phyloP scores from a whole-genome alignment of 2,888 invertebrate species.

The Neoitamus cyanurus region DNA sequence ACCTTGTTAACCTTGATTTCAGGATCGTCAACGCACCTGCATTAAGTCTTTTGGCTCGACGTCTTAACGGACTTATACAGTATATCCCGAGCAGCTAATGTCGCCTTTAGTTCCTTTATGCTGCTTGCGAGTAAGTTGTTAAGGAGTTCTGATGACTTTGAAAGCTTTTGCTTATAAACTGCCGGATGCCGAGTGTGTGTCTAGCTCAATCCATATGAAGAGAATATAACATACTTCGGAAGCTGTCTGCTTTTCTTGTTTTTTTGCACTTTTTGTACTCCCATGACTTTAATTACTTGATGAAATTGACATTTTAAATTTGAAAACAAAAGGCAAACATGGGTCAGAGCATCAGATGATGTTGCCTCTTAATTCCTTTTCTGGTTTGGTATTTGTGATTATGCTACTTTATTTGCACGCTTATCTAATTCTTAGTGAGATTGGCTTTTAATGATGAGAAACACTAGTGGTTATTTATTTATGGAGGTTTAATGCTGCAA shows the following conservation, averaged over 20 bases:
- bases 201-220: neutral
- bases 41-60: neutral
- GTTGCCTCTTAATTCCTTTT: neutral
- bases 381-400: neutral
- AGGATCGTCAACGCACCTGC: neutral
- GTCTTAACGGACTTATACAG: neutral
- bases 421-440: neutral
- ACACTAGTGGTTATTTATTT: no score
- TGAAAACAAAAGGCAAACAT: neutral
- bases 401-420: neutral
- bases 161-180: neutral
- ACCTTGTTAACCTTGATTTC: neutral
- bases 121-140: neutral
- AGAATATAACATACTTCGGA: neutral
- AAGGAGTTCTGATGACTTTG: neutral
- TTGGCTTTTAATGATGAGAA: neutral
- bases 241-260: neutral
- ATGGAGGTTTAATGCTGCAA: no score
- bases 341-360: conserved; percentile 2
- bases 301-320: conserved; percentile 8
- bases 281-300: conserved; percentile 5
- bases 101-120: neutral
- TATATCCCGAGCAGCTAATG: neutral
- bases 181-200: neutral
- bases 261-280: neutral